These are phyloP conservation scores for Falco cherrug DNA, from an alignment of 2,797 vertebrate species.

Conservation along the genomic window DNA sequence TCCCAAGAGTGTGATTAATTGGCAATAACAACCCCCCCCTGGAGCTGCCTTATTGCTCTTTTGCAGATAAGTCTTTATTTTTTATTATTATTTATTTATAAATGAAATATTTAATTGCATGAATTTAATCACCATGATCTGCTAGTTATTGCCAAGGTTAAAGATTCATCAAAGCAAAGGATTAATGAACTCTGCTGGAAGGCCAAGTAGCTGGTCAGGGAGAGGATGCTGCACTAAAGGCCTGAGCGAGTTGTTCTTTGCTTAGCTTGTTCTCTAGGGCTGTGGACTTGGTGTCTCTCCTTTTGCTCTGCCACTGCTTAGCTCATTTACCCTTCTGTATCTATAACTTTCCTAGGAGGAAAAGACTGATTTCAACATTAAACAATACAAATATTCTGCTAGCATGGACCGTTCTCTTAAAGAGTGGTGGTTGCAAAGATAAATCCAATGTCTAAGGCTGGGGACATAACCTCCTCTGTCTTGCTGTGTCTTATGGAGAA, in stretches of 20 bases:
- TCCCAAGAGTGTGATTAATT: constrained; percentile 62
- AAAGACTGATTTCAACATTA: neutral
- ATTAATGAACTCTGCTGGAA: constrained; percentile 49
- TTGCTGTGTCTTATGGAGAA: neutral
- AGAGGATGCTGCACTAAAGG: neutral
- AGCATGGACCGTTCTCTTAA: neutral
- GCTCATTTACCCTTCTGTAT: neutral
- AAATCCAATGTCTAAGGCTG: neutral
- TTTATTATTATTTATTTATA: constrained; percentile 68
- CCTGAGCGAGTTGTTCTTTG: neutral
- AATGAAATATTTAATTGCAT: constrained; percentile 69
- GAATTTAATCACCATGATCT: constrained; percentile 62
- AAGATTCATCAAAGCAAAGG: constrained; percentile 71
- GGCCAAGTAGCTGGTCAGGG: constrained; percentile 19
- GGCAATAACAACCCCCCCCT: constrained; percentile 32
- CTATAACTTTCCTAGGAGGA: neutral
- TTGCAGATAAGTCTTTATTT: constrained; percentile 57
- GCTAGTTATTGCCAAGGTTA: constrained; percentile 67
- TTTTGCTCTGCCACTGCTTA: neutral
- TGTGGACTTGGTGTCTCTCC: neutral
- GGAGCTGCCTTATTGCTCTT: constrained; percentile 57
- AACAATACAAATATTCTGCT: neutral
- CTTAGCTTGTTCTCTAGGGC: neutral
- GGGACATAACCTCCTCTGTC: neutral
- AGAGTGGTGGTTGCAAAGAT: neutral